Base-by-base conservation (phyloP, 2,797 vertebrate species). In the Erethizon dorsatum region DNA sequence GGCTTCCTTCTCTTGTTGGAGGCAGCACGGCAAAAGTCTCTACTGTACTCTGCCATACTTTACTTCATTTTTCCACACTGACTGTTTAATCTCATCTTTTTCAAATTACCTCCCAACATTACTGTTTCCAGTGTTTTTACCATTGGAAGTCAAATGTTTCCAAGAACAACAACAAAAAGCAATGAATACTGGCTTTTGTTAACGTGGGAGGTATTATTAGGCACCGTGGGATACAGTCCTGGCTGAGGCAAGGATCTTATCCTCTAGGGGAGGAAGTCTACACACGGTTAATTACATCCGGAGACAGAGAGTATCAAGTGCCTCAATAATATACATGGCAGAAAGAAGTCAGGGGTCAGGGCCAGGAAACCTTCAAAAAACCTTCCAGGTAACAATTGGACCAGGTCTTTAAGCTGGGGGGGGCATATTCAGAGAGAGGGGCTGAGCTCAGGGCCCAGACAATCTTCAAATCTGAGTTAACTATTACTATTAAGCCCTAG, bases 41-140 rank as follows among this genome's bases (percentile, higher is more conserved):
- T 57, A 15, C 50, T 89, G 45, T 31, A 37, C 33, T 96, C 61
- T 88, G 47, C 75, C 67, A 56, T 67, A 84, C 8, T 59, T 85
- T 71, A 79, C 24, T 56, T 96, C 85, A 95, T 61, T 94, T 95
- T 91, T 92, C 92, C 37, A 92, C 41, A 84, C 0, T 80, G 67
- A 94, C 88, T 24, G 4, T 82, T 80, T 88, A 83, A 56, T 83
- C 37, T 20, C 63, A 90, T 89, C 87, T 95, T 97, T 94, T 96
- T 83, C 83, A 90, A 93, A 92, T 88, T 96, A 95, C 13, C 37
- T 83, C 90, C 41, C 33, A 83, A 96, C 12, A 67, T 71, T 79
- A 84, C 47, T 80, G 79, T 92, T 86, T 94, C 78, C 67, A 91
- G 12, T 59, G 47, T 95, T 28, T 93, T 96, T 71, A 94, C 26